Percentiles rank a stretch among this genome's conserved stretches.
These are phyloP conservation scores for Hyperopisus bebe DNA, from an alignment of 2,113 vertebrate genomes.

Conservation along the genomic window DNA sequence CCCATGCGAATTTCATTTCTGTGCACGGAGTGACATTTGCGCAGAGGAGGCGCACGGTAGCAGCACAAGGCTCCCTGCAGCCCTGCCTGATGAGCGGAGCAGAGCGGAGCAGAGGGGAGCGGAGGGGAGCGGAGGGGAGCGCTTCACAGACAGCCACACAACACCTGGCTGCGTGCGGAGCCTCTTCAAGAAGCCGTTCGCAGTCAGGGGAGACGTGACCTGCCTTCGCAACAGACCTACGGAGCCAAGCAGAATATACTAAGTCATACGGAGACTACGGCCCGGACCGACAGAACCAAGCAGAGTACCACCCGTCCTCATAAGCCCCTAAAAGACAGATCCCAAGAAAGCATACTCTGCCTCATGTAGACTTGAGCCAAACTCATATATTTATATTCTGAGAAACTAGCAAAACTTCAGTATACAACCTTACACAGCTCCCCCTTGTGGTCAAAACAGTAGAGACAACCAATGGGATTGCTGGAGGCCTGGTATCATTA, in stretches of 20 bases:
- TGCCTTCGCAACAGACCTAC: neutral
- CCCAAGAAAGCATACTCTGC: neutral
- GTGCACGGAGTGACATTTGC: conserved; percentile 1
- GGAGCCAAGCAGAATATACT: neutral
- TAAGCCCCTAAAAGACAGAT: neutral
- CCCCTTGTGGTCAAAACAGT: neutral
- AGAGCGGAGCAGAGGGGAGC: neutral
- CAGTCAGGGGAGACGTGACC: conserved; percentile 1
- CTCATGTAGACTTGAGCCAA: neutral
- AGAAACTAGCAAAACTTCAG: neutral
- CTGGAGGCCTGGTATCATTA: neutral
- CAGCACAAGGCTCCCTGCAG: neutral
- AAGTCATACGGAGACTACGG: neutral
- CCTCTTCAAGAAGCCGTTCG: neutral
- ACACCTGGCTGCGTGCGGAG: conserved; percentile 12
- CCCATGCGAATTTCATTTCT: conserved; percentile 1
- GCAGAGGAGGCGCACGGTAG: neutral
- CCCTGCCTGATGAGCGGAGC: conserved; percentile 2
- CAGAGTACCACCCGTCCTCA: neutral
- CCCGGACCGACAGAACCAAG: neutral
- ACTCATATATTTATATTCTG: neutral
- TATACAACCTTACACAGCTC: neutral
- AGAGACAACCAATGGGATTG: neutral
- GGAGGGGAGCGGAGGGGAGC: neutral
- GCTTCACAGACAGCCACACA: conserved; percentile 12